These are phyloP conservation scores for Xanthia togata DNA, from an alignment of 2,888 invertebrate genomes.

Conservation along the genomic window DNA sequence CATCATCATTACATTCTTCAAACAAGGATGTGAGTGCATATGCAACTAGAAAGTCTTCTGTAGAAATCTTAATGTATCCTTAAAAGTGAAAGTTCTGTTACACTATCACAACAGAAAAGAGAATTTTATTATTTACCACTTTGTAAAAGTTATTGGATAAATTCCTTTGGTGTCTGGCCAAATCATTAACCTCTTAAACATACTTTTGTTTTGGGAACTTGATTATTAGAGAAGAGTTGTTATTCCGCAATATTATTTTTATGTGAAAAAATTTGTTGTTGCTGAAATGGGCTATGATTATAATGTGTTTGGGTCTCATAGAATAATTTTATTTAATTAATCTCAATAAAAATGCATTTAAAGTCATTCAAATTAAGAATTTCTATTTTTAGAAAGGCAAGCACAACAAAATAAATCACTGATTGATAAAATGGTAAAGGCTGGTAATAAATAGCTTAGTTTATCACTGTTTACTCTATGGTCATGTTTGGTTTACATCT, in stretches of 20 bases:
- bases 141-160: slow-evolving; percentile 40
- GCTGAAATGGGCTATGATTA: background rate
- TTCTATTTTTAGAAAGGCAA: background rate
- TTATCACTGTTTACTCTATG: slow-evolving; percentile 2
- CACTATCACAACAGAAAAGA: slow-evolving; percentile 33
- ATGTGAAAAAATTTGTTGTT: background rate
- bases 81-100: slow-evolving; percentile 65
- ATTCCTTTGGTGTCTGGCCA: slow-evolving; percentile 62
- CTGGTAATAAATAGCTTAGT: slow-evolving; percentile 2
- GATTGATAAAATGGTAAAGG: background rate
- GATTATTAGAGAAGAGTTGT: slow-evolving; percentile 13
- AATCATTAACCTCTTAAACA: slow-evolving; percentile 57
- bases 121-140: slow-evolving; percentile 52
- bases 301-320: background rate
- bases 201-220: slow-evolving; percentile 27
- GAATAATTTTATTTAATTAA: background rate
- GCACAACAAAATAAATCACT: background rate
- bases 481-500: slow-evolving; percentile 6
- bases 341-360: background rate
- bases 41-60: slow-evolving; percentile 67
- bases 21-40: slow-evolving; percentile 50
- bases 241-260: slow-evolving; percentile 19
- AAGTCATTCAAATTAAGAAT: too few relatives aligned
- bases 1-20: slow-evolving; percentile 17
- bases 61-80: slow-evolving; percentile 33